Evolutionary conservation across 2,797 vertebrate species (phyloP), one percentile per base, ranked within the genome.

Genomic region (Morus bassanus): DNA sequence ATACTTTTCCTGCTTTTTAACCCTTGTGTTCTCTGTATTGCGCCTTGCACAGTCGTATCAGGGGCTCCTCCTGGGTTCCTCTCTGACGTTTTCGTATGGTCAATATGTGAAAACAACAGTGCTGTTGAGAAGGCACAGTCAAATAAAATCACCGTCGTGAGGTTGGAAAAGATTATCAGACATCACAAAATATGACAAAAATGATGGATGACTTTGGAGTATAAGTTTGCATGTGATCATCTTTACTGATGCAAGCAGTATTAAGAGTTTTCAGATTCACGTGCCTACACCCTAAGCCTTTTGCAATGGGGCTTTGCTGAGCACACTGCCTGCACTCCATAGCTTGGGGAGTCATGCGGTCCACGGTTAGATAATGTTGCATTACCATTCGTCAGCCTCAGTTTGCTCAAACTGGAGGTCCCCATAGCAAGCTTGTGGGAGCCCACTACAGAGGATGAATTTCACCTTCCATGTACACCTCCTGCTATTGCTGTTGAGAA

Each of bases 271-370:
- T n/a, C 73, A 54, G 46, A 27, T 13, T 24, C n/a, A 22, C 1
- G 4, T 37, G 60, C 53, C 41, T 21, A 7, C 16, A 13, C 35
- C 30, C 22, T 8, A 27, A 64, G 30, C 23, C 51, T 37, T 39
- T 2, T 18, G 60, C 77, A 46, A 10, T 16, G 39, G 45, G 27
- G 50, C 7, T 48, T 64, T 56, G 61, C 63, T 24, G 61, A 88
- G 67, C 72, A 24, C 0, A 2, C 48, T 13, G 39, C 50, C 37
- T 18, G 35, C 23, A 2, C 24, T 16, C 28, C 37, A 0, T 21
- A 13, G 57, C 70, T 7, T 0, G 0, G 30, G 7, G 14, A 28
- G 0, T 25, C 2, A 5, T 1, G 1, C 1, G 17, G 33, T 7
- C 43, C 18, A 0, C 0, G 30, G 24, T 6, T 14, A 4, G 54